Conservation (phyloP, 2,797 vertebrate species). For the Alexandromys oeconomus region DNA sequence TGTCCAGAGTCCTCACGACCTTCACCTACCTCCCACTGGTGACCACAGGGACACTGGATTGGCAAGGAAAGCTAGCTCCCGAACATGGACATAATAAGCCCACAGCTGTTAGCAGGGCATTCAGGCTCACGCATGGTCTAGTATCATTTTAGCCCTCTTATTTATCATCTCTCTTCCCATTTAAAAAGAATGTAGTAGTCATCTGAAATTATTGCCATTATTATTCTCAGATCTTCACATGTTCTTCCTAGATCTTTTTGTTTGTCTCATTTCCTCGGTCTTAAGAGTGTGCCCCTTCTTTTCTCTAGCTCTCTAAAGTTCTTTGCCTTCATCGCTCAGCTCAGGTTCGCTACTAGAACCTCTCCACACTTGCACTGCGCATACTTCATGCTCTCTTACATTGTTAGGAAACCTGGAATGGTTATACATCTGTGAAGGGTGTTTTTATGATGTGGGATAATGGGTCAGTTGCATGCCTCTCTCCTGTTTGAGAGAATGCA, state of each 20-base stretch:
- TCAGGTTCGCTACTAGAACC: not conserved
- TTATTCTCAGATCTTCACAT: not conserved
- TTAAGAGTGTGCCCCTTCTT: not conserved
- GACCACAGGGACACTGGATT: not conserved
- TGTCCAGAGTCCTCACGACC: conserved; percentile 53
- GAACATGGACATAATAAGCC: not conserved
- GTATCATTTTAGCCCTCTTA: not conserved
- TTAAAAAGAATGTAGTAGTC: not conserved
- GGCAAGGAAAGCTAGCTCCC: not conserved
- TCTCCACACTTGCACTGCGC: not conserved
- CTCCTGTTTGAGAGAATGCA: not conserved
- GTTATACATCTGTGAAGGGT: not conserved
- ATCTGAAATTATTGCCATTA: conserved; percentile 38
- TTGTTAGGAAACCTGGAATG: not conserved
- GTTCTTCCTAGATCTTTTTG: not conserved
- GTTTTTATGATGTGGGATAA: not conserved
- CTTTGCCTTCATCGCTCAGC: not conserved
- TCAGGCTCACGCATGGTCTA: not conserved
- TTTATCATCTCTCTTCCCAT: conserved; percentile 21
- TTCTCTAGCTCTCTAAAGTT: not conserved
- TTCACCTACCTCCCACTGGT: not conserved
- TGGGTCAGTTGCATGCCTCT: not conserved
- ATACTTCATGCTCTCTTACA: not conserved
- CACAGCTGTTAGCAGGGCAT: not conserved
- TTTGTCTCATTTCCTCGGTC: not conserved